These are phyloP conservation scores for Pseudopipra pipra DNA, from an alignment of 2,113 vertebrate genomes.

Conservation along the genomic window DNA sequence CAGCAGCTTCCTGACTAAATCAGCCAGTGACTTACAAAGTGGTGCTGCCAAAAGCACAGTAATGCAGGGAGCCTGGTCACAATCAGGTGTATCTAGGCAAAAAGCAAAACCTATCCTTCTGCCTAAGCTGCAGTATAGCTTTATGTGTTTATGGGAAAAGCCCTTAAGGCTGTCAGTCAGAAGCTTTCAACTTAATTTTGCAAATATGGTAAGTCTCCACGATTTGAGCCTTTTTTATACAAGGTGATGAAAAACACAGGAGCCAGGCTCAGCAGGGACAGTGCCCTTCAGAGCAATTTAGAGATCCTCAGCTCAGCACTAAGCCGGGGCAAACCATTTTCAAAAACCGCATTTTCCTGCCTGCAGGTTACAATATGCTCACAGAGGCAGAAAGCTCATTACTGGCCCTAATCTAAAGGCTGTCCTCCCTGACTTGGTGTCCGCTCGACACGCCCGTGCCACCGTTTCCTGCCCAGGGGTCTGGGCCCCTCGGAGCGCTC, in stretches of 20 bases:
- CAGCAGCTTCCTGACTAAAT: neutral
- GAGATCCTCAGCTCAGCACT: neutral
- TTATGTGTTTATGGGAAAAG: neutral
- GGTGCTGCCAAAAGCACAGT: neutral
- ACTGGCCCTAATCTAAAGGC: neutral
- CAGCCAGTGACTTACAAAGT: neutral
- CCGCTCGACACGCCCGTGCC: rapidly evolving
- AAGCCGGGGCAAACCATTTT: neutral
- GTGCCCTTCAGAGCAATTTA: neutral
- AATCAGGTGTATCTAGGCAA: neutral
- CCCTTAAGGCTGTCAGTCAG: neutral
- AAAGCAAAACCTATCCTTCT: neutral
- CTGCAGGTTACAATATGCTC: neutral
- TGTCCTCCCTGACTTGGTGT: neutral
- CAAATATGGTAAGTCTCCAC: neutral
- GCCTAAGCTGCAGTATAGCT: neutral
- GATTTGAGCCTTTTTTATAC: neutral
- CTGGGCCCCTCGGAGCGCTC: neutral
- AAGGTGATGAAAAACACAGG: neutral
- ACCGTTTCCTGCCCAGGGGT: rapidly evolving
- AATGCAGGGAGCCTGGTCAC: neutral
- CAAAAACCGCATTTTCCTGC: neutral
- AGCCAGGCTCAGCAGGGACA: neutral
- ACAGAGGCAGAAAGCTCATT: neutral
- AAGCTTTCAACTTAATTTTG: neutral